These are phyloP conservation scores for Paracentrotus lividus DNA, from an alignment of 53 echinoderm and acorn worm species.

Conservation along the genomic window DNA sequence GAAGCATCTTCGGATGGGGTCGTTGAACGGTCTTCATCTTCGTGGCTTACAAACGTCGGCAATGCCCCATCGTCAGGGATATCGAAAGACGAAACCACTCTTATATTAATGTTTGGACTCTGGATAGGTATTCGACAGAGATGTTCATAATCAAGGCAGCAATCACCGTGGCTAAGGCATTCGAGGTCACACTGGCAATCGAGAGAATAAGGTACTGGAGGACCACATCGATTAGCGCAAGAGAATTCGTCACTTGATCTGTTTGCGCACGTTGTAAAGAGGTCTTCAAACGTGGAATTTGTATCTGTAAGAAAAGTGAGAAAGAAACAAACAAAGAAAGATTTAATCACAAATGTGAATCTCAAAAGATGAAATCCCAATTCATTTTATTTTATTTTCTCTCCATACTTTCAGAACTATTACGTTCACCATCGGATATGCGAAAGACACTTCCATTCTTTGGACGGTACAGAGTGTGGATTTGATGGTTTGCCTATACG, in stretches of 20 bases:
- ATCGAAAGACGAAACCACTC: background rate
- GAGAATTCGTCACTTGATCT: background rate
- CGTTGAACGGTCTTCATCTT: background rate
- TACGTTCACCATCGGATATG: too few species aligned
- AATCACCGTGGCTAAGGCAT: slow-evolving; percentile 46
- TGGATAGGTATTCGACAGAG: background rate
- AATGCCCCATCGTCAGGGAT: background rate
- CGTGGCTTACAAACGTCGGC: background rate
- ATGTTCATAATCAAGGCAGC: slow-evolving; percentile 58
- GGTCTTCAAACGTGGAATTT: background rate
- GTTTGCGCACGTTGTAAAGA: slow-evolving; percentile 2
- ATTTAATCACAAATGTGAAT: too few species aligned
- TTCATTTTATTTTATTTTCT: too few species aligned
- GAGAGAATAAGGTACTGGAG: background rate
- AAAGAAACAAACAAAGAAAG: too few species aligned
- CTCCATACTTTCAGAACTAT: too few species aligned
- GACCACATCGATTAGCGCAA: slow-evolving; percentile 30
- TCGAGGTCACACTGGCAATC: slow-evolving; percentile 34
- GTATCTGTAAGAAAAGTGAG: background rate
- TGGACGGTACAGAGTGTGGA: too few species aligned
- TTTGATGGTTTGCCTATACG: too few species aligned
- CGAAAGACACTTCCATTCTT: too few species aligned
- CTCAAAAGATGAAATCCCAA: too few species aligned
- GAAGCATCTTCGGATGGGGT: background rate
- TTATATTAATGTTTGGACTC: too few species aligned